Base-by-base conservation (phyloP, 2,797 vertebrate genomes). In the Agapornis canus region DNA sequence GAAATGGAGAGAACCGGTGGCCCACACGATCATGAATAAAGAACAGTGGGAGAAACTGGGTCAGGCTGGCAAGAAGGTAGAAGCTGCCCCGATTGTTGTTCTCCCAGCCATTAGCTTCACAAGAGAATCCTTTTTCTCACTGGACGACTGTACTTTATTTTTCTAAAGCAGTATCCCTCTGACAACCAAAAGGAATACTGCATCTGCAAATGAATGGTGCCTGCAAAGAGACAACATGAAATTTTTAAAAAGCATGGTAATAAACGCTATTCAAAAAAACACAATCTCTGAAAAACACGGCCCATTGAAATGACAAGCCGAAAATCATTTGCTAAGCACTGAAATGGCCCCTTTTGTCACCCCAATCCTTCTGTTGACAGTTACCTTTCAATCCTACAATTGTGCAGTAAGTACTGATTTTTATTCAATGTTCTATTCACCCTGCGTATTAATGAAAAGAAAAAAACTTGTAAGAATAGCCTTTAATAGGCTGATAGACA, bases 321-420 rank as follows among this genome's bases (percentile, higher is more conserved):
- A 94, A 98, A 98, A 98, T 98, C 98, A 97, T 97, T 99, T 98
- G 98, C 97, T 98, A 97, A 98, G 97, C 96, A 96, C 97, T 84
- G 95, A 98, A 97, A 97, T 96, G 91, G 94, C 89, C 96, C 96
- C 97, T 98, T 98, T 98, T 98, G 98, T 98, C 86, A 93, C 96
- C 97, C 97, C 94, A 97, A 98, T 98, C 98, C 98, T 97, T 98
- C 97, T 97, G 97, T 97, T 98, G 98, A 98, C 98, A 98, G 98
- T 98, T 98, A 98, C 98, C 98, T 98, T 99, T 99, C 98, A 98
- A 98, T 99, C 98, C 95, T 85, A 96, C 98, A 98, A 98, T 98
- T 98, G 98, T 98, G 98, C 97, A 90, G 98, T 97, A 98, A 98
- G 98, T 98, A 98, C 98, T 98, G 98, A 98, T 98, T 98, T 98